Conservation (phyloP, 1,140 invertebrate genomes). For the Venturia canescens region DNA sequence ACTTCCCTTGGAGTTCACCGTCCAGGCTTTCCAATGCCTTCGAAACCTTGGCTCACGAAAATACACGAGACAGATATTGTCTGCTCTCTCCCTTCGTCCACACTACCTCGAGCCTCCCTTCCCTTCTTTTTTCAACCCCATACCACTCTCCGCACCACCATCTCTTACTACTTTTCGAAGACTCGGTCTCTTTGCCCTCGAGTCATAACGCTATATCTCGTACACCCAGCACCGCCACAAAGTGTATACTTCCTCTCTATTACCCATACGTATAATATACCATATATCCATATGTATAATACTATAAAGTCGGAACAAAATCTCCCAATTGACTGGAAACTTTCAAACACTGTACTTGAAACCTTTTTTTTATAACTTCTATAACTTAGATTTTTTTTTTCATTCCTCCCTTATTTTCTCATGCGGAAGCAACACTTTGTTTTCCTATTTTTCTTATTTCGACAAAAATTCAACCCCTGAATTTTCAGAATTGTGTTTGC, state of each 20-base stretch:
- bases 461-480: not conserved
- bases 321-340: too few relatives aligned
- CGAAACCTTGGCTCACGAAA: conserved; percentile 59
- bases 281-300: not conserved
- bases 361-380: too few relatives aligned
- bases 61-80: conserved; percentile 43
- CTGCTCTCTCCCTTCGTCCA: conserved; percentile 1
- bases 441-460: not conserved
- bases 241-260: not conserved
- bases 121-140: not conserved
- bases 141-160: not conserved
- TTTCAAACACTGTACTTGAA: too few relatives aligned
- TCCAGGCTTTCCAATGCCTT: conserved; percentile 73
- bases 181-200: conserved; percentile 30
- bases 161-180: conserved; percentile 33
- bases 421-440: not conserved
- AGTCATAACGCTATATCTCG: conserved; percentile 33
- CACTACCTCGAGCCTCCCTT: not conserved
- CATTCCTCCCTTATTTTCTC: too few relatives aligned
- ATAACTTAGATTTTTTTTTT: too few relatives aligned
- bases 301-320: not conserved
- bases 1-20: conserved; percentile 82
- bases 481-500: not conserved
- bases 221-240: not conserved
- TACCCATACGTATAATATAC: not conserved